Base-by-base conservation (phyloP, 2,888 invertebrate species). In the Pseudeuparius sepicola region DNA sequence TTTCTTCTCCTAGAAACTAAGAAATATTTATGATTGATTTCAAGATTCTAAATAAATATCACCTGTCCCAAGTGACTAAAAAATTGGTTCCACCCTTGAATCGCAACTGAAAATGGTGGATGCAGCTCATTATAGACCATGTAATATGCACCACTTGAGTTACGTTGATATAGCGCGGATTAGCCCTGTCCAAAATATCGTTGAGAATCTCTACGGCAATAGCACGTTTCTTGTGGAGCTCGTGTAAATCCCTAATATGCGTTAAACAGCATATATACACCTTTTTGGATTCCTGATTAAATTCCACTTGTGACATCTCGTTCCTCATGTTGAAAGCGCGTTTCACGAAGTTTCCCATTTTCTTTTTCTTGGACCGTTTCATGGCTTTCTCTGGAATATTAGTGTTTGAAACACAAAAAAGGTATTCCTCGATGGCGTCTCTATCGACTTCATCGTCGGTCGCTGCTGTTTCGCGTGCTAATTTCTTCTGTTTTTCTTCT, bases 81-180 rank as follows among this genome's bases (percentile, higher is more conserved):
- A 33, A 25, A 17, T 24, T 31, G 11, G 38, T 32, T n/a, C 44
- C 42, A 20, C 24, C 40, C 20, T 40, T 35, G 25, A 51, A 34
- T 17, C 57, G 39, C 25, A 60, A 46, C 34, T 57, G 55, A 41
- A 59, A 59, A 44, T 60, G 60, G 37, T 60, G 60, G 0, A 55
- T 48, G 18, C 56, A 56, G 40, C 58, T 57, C 39, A 59, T 47
- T 2, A 51, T 40, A 31, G 55, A 53, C 59, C 59, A 60, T 13
- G 54, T 42, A 11, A 60, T 36, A 33, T 50, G 50, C 12, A 52
- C 48, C 10, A 51, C 44, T 16, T 48, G 47, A 4, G 39, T 29
- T 6, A 44, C 40, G 11, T 41, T 35, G 2, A 52, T 27, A n/a
- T 43, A 36, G 5, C 24, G 24, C 11, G 42, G 36, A 13, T 49